Conservation (phyloP, 2,888 invertebrate species). For the Idaea biselata region DNA sequence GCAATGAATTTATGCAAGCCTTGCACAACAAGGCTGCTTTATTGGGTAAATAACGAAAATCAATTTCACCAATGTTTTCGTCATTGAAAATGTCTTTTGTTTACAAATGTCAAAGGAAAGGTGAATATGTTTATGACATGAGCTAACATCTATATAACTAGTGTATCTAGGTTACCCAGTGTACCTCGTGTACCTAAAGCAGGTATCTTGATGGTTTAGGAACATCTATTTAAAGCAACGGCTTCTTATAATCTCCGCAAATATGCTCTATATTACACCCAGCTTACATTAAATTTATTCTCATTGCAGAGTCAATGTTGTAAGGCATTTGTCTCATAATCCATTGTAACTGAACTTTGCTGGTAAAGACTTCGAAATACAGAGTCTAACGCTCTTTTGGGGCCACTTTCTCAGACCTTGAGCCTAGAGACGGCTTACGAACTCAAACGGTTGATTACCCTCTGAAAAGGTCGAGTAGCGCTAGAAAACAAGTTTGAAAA, state of each 20-base stretch:
- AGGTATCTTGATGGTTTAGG: background rate
- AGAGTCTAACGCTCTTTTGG: slow-evolving; percentile 28
- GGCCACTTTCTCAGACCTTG: slow-evolving; percentile 48
- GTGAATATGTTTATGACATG: slow-evolving; percentile 23
- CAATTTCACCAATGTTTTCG: slow-evolving; percentile 1
- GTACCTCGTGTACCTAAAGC: too few relatives aligned
- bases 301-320: slow-evolving; percentile 5
- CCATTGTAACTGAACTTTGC: slow-evolving; percentile 9
- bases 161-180: too few relatives aligned
- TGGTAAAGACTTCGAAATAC: slow-evolving; percentile 27
- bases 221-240: slow-evolving; percentile 13
- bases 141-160: background rate
- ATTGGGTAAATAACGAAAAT: slow-evolving; percentile 10
- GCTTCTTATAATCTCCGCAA: slow-evolving; percentile 7
- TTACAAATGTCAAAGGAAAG: slow-evolving; percentile 20
- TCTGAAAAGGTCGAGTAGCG: slow-evolving; percentile 38
- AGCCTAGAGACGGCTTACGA: slow-evolving; percentile 39
- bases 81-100: background rate
- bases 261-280: background rate
- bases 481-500: slow-evolving; percentile 20
- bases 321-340: slow-evolving; percentile 8
- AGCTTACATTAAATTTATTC: background rate
- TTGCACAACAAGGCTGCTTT: slow-evolving; percentile 36
- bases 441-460: slow-evolving; percentile 42
- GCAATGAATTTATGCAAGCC: slow-evolving; percentile 50